Percentiles rank a stretch among this genome's conserved stretches.
These are phyloP conservation scores for Paedocypris sp. DNA, from an alignment of 2,113 vertebrate species.

Conservation along the genomic window DNA sequence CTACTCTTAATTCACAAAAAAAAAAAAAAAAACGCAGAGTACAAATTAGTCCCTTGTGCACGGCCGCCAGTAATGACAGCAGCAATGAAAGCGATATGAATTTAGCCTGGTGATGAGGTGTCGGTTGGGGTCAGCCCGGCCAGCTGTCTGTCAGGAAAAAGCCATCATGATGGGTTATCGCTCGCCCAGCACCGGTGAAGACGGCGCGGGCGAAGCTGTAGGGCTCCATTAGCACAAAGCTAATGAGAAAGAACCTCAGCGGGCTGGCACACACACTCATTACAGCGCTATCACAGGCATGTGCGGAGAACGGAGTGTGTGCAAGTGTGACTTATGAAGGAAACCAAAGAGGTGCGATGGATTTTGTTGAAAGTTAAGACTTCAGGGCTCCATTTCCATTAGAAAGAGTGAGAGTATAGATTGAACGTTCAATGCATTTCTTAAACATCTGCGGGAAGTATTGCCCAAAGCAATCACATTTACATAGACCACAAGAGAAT, in stretches of 20 bases:
- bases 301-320: background rate
- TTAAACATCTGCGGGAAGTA: constrained; percentile 3
- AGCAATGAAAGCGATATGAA: constrained; percentile 11
- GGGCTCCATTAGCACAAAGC: constrained; percentile 18
- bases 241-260: constrained; percentile 22
- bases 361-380: background rate
- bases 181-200: background rate
- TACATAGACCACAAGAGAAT: background rate
- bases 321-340: background rate
- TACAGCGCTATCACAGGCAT: background rate
- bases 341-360: constrained; percentile 1
- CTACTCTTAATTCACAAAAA: constrained; percentile 12
- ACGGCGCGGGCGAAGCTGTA: background rate
- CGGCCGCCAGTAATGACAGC: constrained; percentile 1
- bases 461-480: background rate
- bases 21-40: too few species aligned
- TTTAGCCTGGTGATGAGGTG: constrained; percentile 19
- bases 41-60: constrained; percentile 6
- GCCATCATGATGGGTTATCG: constrained; percentile 8
- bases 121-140: constrained; percentile 1
- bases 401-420: constrained; percentile 7
- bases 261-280: constrained; percentile 13
- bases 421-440: background rate
- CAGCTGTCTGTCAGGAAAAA: constrained; percentile 24
- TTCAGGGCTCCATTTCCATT: constrained; percentile 8